Conservation (phyloP, 2,888 invertebrate genomes). For the Allophyes oxyacanthae region DNA sequence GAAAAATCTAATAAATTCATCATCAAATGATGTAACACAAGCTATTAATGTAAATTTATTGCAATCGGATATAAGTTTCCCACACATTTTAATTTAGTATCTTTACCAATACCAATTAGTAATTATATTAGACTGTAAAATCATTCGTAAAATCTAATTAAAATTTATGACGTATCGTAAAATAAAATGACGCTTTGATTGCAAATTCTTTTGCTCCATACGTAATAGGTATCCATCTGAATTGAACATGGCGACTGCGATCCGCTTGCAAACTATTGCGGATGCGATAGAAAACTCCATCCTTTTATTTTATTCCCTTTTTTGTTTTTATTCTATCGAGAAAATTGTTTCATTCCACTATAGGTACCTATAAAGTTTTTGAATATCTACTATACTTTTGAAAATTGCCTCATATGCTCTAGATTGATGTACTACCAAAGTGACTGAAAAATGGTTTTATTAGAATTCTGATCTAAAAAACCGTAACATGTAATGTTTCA, state of each 20-base stretch:
- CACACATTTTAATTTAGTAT: slow-evolving; percentile 19
- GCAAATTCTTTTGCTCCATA: slow-evolving; percentile 47
- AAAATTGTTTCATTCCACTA: slow-evolving; percentile 76
- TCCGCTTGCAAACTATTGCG: slow-evolving; percentile 85
- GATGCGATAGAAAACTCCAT: slow-evolving; percentile 84
- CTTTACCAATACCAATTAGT: slow-evolving; percentile 10
- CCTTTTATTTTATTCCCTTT: slow-evolving; percentile 83
- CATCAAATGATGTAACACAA: too few relatives aligned
- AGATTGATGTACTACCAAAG: background rate
- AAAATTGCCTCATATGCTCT: background rate
- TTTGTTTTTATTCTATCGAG: slow-evolving; percentile 80
- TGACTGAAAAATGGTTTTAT: too few relatives aligned
- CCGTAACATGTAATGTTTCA: too few relatives aligned
- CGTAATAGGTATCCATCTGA: slow-evolving; percentile 71
- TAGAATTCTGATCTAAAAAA: too few relatives aligned
- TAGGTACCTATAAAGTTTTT: slow-evolving; percentile 23
- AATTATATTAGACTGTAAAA: slow-evolving; percentile 16
- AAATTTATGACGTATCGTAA: slow-evolving; percentile 35
- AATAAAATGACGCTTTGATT: slow-evolving; percentile 34
- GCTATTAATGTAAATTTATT: slow-evolving; percentile 5
- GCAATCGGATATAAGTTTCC: slow-evolving; percentile 17
- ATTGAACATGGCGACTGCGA: slow-evolving; percentile 83
- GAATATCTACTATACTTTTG: background rate
- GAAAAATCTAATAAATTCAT: slow-evolving; percentile 6
- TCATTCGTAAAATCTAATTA: slow-evolving; percentile 33